phyloP scores from a whole-genome alignment of 2,888 invertebrate species.

The Epirrhoe alternata region DNA sequence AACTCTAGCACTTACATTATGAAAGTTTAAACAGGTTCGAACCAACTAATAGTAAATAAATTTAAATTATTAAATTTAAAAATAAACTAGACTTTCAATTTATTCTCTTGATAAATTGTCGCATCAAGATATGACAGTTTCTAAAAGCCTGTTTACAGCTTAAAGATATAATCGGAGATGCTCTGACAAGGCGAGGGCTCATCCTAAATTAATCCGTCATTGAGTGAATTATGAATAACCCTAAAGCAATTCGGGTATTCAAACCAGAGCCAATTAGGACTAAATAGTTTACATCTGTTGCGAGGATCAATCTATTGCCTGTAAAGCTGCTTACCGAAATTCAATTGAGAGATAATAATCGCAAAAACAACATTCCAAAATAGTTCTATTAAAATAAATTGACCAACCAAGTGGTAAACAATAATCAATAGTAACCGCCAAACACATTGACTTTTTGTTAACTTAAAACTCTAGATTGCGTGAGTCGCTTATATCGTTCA shows the following conservation, averaged over 20 bases:
- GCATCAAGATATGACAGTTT: constrained; percentile 22
- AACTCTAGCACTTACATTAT: background rate
- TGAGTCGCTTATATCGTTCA: too few species aligned
- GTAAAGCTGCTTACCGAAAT: background rate
- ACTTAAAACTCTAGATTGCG: too few species aligned
- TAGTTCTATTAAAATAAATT: too few species aligned
- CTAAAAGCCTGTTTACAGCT: constrained; percentile 22
- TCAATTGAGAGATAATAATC: background rate
- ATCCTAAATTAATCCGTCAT: constrained; percentile 41
- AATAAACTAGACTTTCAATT: background rate
- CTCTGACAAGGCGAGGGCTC: constrained; percentile 31
- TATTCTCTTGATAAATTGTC: constrained; percentile 5
- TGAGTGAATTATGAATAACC: constrained; percentile 42
- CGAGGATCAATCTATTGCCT: constrained; percentile 24
- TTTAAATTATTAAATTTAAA: background rate
- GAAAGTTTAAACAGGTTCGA: background rate
- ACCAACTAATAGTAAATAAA: background rate
- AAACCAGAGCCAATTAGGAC: constrained; percentile 40
- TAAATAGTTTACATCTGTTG: constrained; percentile 41
- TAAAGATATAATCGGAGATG: constrained; percentile 35
- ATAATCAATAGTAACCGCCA: too few species aligned
- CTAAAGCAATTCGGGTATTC: constrained; percentile 38
- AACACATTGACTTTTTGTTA: too few species aligned
- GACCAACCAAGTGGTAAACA: too few species aligned
- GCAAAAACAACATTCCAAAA: background rate